Conservation (phyloP, 1,140 invertebrate genomes). For the Aphidius ervi region DNA sequence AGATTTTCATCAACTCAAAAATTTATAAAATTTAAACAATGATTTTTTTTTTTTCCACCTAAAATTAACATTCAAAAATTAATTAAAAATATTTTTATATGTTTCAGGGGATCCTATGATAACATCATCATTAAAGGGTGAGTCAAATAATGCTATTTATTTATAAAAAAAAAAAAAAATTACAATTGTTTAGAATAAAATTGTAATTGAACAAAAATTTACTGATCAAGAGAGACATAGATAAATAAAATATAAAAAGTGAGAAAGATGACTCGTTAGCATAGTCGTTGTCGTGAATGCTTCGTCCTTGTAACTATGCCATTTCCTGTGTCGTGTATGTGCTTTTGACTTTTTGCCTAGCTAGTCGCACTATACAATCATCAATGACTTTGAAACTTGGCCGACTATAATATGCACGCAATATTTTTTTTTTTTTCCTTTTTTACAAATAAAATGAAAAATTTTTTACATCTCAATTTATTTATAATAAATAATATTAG, state of each 20-base stretch:
- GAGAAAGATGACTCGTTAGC: conserved; percentile 11
- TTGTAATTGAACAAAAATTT: too few relatives aligned
- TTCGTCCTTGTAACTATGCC: conserved; percentile 18
- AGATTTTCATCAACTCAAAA: background rate
- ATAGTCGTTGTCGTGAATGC: conserved; percentile 17
- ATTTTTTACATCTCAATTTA: too few relatives aligned
- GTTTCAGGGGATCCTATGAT: conserved; percentile 56
- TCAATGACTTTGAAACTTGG: conserved; percentile 15
- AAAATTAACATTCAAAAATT: conserved; percentile 35
- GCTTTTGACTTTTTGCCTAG: conserved; percentile 16
- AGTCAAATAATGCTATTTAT: conserved; percentile 33
- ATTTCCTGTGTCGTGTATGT: conserved; percentile 18
- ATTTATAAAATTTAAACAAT: too few relatives aligned
- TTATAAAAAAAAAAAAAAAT: too few relatives aligned
- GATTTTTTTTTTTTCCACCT: conserved; percentile 18
- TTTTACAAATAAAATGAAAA: background rate
- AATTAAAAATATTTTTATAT: conserved; percentile 42
- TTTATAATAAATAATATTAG: too few relatives aligned
- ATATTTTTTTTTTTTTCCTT: conserved; percentile 1
- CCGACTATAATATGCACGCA: conserved; percentile 4
- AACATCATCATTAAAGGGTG: conserved; percentile 55
- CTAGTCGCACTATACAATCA: conserved; percentile 8
- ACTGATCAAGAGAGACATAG: too few relatives aligned
- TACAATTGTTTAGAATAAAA: too few relatives aligned
- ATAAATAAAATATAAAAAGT: too few relatives aligned